Percentiles rank a stretch among this genome's conserved stretches.
Evolutionary conservation across 2,888 invertebrate species (phyloP).

Genomic region (Halocaridina rubra): DNA sequence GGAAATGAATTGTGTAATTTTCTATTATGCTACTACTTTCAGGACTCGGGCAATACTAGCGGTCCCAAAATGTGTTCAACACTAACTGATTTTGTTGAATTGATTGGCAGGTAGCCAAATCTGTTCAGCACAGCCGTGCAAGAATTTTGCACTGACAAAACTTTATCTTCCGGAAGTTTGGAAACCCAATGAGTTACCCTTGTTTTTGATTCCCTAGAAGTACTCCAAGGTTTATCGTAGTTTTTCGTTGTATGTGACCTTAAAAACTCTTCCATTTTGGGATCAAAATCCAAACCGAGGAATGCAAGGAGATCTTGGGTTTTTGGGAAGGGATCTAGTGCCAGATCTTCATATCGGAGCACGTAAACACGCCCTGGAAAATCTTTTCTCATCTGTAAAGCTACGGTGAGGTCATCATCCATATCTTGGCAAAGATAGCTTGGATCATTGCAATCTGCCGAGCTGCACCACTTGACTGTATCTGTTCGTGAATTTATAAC

Average conservation of each 20-base stretch:
- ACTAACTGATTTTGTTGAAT: constrained; percentile 11
- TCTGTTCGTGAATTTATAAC: constrained; percentile 65
- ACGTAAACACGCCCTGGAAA: constrained; percentile 64
- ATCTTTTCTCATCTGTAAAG: constrained; percentile 59
- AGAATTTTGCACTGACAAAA: constrained; percentile 25
- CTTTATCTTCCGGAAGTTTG: neutral
- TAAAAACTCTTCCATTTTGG: constrained; percentile 43
- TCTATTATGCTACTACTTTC: too few species aligned
- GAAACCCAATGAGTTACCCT: constrained; percentile 50
- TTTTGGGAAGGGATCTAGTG: constrained; percentile 63
- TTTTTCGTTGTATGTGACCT: constrained; percentile 50
- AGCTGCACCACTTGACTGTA: constrained; percentile 65
- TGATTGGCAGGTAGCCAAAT: constrained; percentile 47
- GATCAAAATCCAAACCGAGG: constrained; percentile 64
- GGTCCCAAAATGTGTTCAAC: constrained; percentile 40
- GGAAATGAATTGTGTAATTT: too few species aligned
- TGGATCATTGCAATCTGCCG: constrained; percentile 64
- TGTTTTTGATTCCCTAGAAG: constrained; percentile 49
- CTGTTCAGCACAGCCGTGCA: constrained; percentile 32
- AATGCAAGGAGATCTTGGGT: constrained; percentile 64
- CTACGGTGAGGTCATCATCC: constrained; percentile 63
- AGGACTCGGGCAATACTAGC: neutral
- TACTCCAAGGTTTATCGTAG: constrained; percentile 59
- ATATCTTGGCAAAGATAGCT: constrained; percentile 64
- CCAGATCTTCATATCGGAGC: constrained; percentile 65